phyloP scores from a whole-genome alignment of 2,113 vertebrate genomes.

The Aix galericulata region DNA sequence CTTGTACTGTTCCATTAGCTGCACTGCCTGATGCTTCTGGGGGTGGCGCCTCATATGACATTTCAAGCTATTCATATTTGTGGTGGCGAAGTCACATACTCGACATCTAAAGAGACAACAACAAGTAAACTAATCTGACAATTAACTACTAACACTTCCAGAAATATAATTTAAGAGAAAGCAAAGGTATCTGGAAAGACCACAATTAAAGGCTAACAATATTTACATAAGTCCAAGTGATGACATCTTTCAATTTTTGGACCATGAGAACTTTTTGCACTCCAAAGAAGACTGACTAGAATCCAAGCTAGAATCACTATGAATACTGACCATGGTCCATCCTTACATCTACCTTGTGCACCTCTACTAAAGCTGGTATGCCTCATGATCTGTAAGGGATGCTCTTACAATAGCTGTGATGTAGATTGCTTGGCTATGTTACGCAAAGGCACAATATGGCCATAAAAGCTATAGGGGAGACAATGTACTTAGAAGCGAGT shows the following conservation, averaged over 20 bases:
- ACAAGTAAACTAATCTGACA: constrained; percentile 29
- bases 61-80: constrained; percentile 90
- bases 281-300: background rate
- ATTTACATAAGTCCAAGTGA: background rate
- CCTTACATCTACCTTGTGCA: background rate
- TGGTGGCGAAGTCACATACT: constrained; percentile 88
- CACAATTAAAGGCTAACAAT: background rate
- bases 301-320: background rate
- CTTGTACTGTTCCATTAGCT: constrained; percentile 89
- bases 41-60: constrained; percentile 88
- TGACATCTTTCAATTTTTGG: background rate
- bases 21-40: constrained; percentile 87
- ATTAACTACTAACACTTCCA: background rate
- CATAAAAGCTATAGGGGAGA: background rate
- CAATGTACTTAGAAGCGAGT: background rate
- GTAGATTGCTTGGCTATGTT: background rate
- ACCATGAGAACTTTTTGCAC: background rate
- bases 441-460: background rate
- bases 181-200: background rate
- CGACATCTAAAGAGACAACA: constrained; percentile 77
- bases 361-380: background rate
- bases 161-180: background rate
- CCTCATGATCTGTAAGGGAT: background rate
- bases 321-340: rapidly evolving
- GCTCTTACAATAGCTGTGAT: background rate